A percentile compares a stretch with the other conserved stretches of the same genome.
These are phyloP conservation scores for Zygogramma bicolorata DNA, from an alignment of 2,888 invertebrate species.

Conservation along the genomic window DNA sequence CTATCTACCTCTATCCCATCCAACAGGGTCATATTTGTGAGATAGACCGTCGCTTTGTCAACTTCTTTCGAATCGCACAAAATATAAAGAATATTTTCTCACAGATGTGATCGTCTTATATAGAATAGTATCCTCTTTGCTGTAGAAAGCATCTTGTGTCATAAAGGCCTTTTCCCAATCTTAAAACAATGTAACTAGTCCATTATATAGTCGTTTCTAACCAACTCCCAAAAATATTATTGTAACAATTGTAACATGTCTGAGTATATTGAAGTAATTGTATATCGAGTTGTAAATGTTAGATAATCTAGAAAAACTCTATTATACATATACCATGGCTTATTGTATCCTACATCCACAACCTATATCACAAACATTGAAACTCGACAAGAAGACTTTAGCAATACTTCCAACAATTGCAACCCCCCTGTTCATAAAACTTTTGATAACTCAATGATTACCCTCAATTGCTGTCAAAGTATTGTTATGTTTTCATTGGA, in stretches of 20 bases:
- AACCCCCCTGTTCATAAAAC: no score
- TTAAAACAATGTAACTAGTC: neutral
- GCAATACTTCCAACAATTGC: conserved; percentile 28
- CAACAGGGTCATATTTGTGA: conserved; percentile 53
- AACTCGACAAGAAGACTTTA: neutral
- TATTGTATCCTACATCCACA: neutral
- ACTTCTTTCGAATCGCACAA: no score
- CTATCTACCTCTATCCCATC: conserved; percentile 54
- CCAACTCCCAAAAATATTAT: neutral
- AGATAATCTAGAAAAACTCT: neutral
- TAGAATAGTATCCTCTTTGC: conserved; percentile 53
- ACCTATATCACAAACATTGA: neutral
- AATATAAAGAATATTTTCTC: conserved; percentile 33
- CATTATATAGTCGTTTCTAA: neutral
- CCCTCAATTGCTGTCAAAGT: no score
- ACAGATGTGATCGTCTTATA: conserved; percentile 49
- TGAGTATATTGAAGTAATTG: conserved; percentile 6
- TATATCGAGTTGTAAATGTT: conserved; percentile 4
- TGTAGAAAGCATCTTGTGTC: conserved; percentile 55
- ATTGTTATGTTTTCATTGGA: no score
- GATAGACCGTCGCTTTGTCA: conserved; percentile 13
- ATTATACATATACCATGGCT: neutral
- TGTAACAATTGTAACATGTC: neutral
- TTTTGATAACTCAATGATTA: no score
- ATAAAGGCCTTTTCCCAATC: conserved; percentile 16